Evolutionary conservation across 2,888 invertebrate genomes (phyloP), one percentile per base, ranked within the genome.

Genomic region (Synanthedon andrenaeformis): DNA sequence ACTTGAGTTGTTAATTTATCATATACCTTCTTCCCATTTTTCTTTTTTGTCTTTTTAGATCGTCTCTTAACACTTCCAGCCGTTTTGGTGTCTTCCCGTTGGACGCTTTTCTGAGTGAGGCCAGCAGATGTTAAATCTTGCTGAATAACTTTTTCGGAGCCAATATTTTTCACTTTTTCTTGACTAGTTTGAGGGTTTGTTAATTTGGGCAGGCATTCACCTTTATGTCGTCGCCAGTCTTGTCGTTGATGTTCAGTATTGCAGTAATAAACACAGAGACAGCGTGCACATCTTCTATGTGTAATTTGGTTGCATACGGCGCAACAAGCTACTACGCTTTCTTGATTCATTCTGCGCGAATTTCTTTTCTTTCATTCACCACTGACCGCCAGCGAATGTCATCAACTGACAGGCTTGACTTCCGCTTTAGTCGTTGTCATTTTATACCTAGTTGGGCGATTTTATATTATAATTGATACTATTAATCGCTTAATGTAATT

Each of bases 151-250:
- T 35, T 53, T 52, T 59, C 53, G n/a, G 58, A 56, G 57, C 60
- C 60, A 62, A 60, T 63, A 50, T 53, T 55, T 45, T 62, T 64
- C 58, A 71, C 69, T 60, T 68, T 69, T 67, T 73, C 70, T 66
- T 69, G 63, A 55, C 53, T 64, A 59, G 64, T 63, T 59, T 58
- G 72, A 62, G 71, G 74, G 67, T 77, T 79, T 59, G 81, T 74
- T 69, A 85, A 69, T 66, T 86, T 83, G 45, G 78, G 76, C 53
- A 79, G 76, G 72, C 92, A 92, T 63, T 89, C 84, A 62, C 78
- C 79, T 83, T 91, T 94, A 71, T 96, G 95, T 61, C 85, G 89
- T 70, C 91, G 91, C 95, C 95, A 95, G 72, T 95, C 93, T 66
- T 90, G 85, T 59, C 90, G 91, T 79, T 95, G 95, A 75, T 96